A percentile compares a stretch with the other conserved stretches of the same genome.
Conservation (phyloP, 2,113 vertebrate species). For the Phycodurus eques region DNA sequence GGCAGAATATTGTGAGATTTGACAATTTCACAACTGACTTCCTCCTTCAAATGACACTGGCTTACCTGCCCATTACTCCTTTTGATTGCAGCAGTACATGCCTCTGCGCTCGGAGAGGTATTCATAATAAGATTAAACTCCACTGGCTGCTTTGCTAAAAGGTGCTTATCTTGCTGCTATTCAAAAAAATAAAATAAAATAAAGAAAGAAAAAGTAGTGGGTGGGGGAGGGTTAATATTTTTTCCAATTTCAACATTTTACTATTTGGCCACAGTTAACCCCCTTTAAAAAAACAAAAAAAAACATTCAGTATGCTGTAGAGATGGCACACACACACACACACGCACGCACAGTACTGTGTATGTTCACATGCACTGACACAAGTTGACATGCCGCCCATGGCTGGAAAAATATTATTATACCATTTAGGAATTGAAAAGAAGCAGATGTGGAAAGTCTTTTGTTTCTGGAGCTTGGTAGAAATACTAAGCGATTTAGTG, state of each 20-base stretch:
- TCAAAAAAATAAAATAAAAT: too few relatives aligned
- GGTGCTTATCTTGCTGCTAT: conserved; percentile 74
- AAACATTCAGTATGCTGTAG: conserved; percentile 49
- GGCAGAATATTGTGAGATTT: conserved; percentile 72
- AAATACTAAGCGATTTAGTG: background rate
- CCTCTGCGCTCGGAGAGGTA: conserved; percentile 73
- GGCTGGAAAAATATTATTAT: conserved; percentile 37
- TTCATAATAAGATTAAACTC: conserved; percentile 78
- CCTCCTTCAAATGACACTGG: conserved; percentile 75
- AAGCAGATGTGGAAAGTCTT: conserved; percentile 50
- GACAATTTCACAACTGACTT: conserved; percentile 82
- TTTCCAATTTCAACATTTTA: conserved; percentile 74
- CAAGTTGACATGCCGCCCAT: conserved; percentile 2
- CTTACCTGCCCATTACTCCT: conserved; percentile 71
- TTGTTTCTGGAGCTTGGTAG: background rate
- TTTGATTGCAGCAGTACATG: conserved; percentile 74
- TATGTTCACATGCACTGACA: conserved; percentile 22
- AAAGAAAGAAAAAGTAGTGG: conserved; percentile 36
- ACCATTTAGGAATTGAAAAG: conserved; percentile 35
- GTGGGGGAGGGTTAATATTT: conserved; percentile 56
- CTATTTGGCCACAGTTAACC: conserved; percentile 50
- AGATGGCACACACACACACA: background rate
- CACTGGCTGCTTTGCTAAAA: conserved; percentile 71
- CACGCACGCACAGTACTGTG: conserved; percentile 15
- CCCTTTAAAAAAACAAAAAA: conserved; percentile 16